Conservation (phyloP, 2,113 vertebrate species). For the Chiloscyllium plagiosum region DNA sequence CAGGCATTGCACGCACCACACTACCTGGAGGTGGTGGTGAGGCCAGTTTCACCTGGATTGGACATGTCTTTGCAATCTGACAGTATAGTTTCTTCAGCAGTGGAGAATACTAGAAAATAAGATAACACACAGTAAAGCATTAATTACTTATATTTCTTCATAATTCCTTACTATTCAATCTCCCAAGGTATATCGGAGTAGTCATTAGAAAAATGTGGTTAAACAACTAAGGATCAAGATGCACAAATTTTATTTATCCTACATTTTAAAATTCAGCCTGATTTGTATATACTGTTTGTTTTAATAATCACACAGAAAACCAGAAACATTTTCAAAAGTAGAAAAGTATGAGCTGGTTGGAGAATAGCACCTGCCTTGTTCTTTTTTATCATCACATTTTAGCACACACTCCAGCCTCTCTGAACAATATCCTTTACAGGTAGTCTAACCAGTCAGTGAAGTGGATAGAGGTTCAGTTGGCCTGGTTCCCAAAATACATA, state of each 20-base stretch:
- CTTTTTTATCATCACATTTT: neutral
- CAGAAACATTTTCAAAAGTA: neutral
- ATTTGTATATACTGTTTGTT: neutral
- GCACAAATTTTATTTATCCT: neutral
- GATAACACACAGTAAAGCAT: constrained; percentile 16
- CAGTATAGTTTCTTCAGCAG: constrained; percentile 98
- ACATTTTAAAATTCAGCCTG: neutral
- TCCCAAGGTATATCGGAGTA: neutral
- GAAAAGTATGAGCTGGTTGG: neutral
- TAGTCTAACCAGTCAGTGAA: too few relatives aligned
- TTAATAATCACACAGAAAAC: neutral
- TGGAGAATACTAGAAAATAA: constrained; percentile 76
- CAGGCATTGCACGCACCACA: constrained; percentile 85
- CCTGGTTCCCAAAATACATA: too few relatives aligned
- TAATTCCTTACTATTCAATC: neutral
- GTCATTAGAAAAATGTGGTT: neutral
- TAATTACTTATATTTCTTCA: neutral
- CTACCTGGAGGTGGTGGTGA: constrained; percentile 75
- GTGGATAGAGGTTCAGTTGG: too few relatives aligned
- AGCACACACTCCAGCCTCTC: too few relatives aligned
- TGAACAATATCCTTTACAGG: too few relatives aligned
- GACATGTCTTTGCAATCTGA: constrained; percentile 96
- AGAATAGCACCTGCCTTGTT: neutral
- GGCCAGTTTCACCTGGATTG: constrained; percentile 92
- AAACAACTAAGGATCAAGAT: neutral